Base-by-base conservation (phyloP, 2,888 invertebrate genomes). In the Athalia cordata region DNA sequence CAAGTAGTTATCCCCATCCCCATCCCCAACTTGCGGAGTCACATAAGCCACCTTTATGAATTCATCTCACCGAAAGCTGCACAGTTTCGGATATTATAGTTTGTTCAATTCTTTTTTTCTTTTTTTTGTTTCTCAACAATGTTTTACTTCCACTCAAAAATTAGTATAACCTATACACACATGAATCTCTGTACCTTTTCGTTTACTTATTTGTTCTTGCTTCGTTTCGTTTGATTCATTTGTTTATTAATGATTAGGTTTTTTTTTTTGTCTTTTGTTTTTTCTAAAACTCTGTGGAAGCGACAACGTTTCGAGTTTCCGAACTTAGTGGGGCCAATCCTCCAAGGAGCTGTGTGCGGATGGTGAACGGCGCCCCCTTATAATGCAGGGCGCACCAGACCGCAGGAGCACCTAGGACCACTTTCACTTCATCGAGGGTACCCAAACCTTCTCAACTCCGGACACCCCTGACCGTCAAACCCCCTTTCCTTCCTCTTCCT, bases 371-470 rank as follows among this genome's bases (percentile, higher is more conserved):
- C 55, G 52, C 50, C 52, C 11, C 55, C 55, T 55, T 52, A 59
- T 72, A 72, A 72, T 72, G 72, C 72, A 72, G 72, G 72, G 47
- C 59, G 72, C 72, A 72, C 59, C 72, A 72, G 72, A 72, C 72
- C 72, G 72, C 72, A 72, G 57, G 72, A 72, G 72, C 72, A 72
- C 59, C 72, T 59, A 72, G 72, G 72, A 72, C 72, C 72, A 72
- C 85, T 82, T 78, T 82, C 83, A 83, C 84, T 83, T 86, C 85
- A 86, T 84, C 86, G 83, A 82, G 82, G 80, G 81, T 79, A 80
- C 81, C 74, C 81, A 13, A 59, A 29, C 29, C 29, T 29, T 50
- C 15, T 55, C 61, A n/a, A 55, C 55, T 55, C 52, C 68, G 52
- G 8, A 9, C 29, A 29, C 29, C 29, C 29, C 29, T 29, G 29